These are phyloP conservation scores for Gymnocephalus cernua DNA, from an alignment of 2,113 vertebrate species.

Conservation along the genomic window DNA sequence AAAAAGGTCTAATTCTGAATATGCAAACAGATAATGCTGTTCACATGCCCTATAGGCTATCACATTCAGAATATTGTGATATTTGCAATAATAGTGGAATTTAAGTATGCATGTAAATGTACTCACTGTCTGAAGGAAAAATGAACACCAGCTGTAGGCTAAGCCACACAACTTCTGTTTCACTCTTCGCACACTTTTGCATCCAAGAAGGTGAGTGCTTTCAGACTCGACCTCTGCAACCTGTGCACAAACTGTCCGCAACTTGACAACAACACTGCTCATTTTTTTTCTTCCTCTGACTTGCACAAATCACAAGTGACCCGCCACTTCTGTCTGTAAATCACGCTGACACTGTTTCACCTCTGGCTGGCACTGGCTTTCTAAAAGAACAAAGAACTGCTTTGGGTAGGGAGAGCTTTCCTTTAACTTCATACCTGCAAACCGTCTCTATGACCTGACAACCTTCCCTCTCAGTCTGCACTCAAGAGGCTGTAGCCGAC, in stretches of 20 bases:
- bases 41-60: no score
- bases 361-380: conserved; percentile 9
- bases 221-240: neutral
- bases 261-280: neutral
- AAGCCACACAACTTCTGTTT: conserved; percentile 2
- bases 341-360: conserved; percentile 9
- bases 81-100: no score
- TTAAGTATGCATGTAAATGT: no score
- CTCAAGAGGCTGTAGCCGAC: conserved; percentile 88
- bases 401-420: neutral
- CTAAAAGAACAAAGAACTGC: neutral
- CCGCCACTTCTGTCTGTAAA: neutral
- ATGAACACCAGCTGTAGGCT: neutral
- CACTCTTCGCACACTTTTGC: conserved; percentile 17
- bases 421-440: neutral
- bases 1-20: no score
- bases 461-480: conserved; percentile 89
- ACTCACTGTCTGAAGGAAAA: neutral
- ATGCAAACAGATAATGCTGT: no score
- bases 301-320: neutral
- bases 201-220: conserved; percentile 12
- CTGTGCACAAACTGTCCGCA: neutral
- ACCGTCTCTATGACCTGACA: conserved; percentile 8
- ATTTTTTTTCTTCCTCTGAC: neutral
- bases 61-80: no score